These are phyloP conservation scores for Lapara coniferarum DNA, from an alignment of 2,888 invertebrate genomes.

Conservation along the genomic window DNA sequence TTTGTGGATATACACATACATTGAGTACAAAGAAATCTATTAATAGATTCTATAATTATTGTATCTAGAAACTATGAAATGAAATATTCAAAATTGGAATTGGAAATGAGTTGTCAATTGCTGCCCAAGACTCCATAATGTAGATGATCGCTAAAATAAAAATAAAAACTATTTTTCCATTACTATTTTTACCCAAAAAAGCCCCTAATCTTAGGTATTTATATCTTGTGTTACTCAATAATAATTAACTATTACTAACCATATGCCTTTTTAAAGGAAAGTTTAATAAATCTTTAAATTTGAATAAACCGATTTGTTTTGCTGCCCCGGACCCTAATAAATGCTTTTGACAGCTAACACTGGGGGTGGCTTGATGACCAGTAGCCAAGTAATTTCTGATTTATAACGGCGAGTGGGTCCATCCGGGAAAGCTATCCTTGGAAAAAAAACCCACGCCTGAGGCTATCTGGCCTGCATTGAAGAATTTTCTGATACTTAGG, in stretches of 20 bases:
- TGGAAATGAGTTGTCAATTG: too few relatives aligned
- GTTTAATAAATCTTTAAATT: conserved; percentile 5
- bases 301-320: conserved; percentile 15
- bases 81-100: too few relatives aligned
- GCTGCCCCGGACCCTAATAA: conserved; percentile 3
- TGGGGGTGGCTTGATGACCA: conserved; percentile 38
- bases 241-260: neutral
- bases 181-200: too few relatives aligned
- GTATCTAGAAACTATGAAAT: too few relatives aligned
- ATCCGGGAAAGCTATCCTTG: neutral
- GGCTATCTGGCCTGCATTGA: conserved; percentile 3
- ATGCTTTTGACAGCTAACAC: conserved; percentile 42
- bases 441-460: neutral
- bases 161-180: too few relatives aligned
- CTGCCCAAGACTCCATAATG: too few relatives aligned
- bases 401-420: neutral
- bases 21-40: too few relatives aligned
- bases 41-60: too few relatives aligned
- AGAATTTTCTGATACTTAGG: neutral
- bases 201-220: too few relatives aligned
- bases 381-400: conserved; percentile 31
- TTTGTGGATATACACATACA: neutral
- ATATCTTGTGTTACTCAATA: too few relatives aligned
- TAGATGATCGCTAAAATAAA: too few relatives aligned
- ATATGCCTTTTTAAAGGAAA: neutral